Percentiles rank a stretch among this genome's conserved stretches.
phyloP scores from a whole-genome alignment of 2,888 invertebrate species.

The Strigamia crassipes region DNA sequence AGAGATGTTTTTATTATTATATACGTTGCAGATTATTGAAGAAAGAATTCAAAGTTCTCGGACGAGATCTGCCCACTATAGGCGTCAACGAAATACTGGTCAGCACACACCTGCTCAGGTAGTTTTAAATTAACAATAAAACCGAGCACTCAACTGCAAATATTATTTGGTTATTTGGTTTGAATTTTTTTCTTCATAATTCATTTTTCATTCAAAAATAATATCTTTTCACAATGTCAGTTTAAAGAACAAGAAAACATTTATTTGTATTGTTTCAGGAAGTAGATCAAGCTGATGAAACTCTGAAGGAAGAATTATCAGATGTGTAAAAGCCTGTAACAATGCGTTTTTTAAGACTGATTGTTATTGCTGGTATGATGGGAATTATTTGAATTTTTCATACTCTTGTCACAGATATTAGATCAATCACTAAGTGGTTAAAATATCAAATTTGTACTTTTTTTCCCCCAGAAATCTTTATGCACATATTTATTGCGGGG shows the following conservation, averaged over 20 bases:
- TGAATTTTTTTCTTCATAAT: background rate
- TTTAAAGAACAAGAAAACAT: background rate
- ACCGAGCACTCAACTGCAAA: constrained; percentile 2
- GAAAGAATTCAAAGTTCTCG: constrained; percentile 10
- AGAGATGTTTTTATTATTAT: background rate
- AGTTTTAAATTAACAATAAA: background rate
- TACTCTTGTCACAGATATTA: background rate
- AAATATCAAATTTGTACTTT: background rate
- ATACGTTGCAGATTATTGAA: background rate
- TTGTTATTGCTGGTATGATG: background rate
- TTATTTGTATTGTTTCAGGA: background rate
- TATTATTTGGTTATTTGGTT: background rate
- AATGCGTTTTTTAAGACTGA: background rate
- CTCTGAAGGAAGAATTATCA: background rate
- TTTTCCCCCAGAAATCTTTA: background rate
- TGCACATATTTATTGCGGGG: background rate
- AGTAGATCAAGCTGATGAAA: background rate
- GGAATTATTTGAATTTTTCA: background rate
- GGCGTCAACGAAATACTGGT: background rate
- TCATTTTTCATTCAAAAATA: background rate
- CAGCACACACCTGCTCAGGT: background rate
- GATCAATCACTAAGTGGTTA: background rate
- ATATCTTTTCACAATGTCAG: background rate
- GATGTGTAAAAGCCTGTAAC: background rate
- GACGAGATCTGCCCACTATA: background rate